These are phyloP conservation scores for Prochilodus magdalenae DNA, from an alignment of 2,113 vertebrate species.

Conservation along the genomic window DNA sequence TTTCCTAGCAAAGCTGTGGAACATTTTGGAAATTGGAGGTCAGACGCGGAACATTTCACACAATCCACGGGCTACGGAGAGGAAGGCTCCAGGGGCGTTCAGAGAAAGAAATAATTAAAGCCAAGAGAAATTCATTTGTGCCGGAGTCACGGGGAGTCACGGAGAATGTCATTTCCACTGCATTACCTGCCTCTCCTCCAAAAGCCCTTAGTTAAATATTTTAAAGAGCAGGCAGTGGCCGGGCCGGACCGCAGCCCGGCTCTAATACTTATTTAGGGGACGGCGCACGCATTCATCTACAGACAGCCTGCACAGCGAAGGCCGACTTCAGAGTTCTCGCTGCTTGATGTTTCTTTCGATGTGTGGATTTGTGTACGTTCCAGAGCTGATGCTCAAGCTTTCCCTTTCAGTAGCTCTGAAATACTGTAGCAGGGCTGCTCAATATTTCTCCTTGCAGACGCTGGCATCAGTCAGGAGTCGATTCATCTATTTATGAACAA, in stretches of 20 bases:
- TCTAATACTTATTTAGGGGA: conserved; percentile 28
- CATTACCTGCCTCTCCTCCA: conserved; percentile 45
- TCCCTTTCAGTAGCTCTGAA: conserved; percentile 39
- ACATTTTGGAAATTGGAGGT: conserved; percentile 57
- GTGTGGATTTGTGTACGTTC: conserved; percentile 16
- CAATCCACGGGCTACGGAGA: conserved; percentile 50
- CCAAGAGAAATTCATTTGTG: conserved; percentile 55
- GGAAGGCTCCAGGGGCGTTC: conserved; percentile 37
- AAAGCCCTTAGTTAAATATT: conserved; percentile 54
- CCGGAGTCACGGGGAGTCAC: conserved; percentile 46
- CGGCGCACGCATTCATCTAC: not conserved
- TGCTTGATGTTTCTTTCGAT: conserved; percentile 33
- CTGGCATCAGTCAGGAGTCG: not conserved
- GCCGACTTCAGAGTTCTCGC: too few species aligned
- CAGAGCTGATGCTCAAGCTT: conserved; percentile 25
- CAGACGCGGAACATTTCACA: conserved; percentile 44
- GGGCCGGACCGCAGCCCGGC: conserved; percentile 3
- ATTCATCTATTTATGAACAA: conserved; percentile 36
- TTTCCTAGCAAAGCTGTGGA: conserved; percentile 54
- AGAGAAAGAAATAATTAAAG: conserved; percentile 65
- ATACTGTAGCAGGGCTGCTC: conserved; percentile 18
- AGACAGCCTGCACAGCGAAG: not conserved
- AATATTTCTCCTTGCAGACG: conserved; percentile 12
- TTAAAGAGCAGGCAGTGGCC: conserved; percentile 34
- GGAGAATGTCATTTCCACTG: conserved; percentile 43